Evolutionary conservation across 2,113 vertebrate species (phyloP).

Genomic region (Hoplias malabaricus): DNA sequence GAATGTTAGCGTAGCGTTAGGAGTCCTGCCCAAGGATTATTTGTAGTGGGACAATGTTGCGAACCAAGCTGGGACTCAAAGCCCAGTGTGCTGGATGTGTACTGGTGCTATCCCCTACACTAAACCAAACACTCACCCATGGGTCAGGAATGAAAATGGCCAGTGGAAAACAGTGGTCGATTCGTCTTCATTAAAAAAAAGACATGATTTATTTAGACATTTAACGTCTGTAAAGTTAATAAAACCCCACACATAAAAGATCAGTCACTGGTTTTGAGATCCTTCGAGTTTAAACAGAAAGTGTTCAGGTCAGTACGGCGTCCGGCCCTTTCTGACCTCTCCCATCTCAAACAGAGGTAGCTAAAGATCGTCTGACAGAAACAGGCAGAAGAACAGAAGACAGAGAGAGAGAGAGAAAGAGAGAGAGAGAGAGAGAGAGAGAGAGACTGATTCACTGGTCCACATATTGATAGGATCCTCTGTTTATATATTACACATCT

Average conservation of each 20-base stretch:
- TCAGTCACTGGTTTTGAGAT: constrained; percentile 35
- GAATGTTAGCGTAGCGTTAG: too few relatives aligned
- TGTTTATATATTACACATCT: constrained; percentile 30
- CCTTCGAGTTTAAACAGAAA: constrained; percentile 37
- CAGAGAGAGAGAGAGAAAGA: constrained; percentile 23
- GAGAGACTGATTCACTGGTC: constrained; percentile 28
- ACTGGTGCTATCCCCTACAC: too few relatives aligned
- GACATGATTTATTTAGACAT: constrained; percentile 46
- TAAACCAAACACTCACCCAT: too few relatives aligned
- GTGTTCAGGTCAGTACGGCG: constrained; percentile 2
- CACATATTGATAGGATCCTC: constrained; percentile 29
- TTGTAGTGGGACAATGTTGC: too few relatives aligned
- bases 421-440: neutral
- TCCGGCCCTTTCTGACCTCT: constrained; percentile 15
- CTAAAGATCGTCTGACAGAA: constrained; percentile 43
- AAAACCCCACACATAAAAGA: constrained; percentile 24
- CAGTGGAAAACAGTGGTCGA: too few relatives aligned
- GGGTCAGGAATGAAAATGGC: too few relatives aligned
- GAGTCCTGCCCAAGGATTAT: too few relatives aligned
- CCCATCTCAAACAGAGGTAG: constrained; percentile 54
- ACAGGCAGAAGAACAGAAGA: constrained; percentile 15
- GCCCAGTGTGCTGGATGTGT: too few relatives aligned
- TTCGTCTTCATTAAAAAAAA: constrained; percentile 23
- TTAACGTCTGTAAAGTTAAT: constrained; percentile 23
- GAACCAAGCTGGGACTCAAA: too few relatives aligned